phyloP scores from a whole-genome alignment of 2,888 invertebrate genomes.

The Anticlea derivata region DNA sequence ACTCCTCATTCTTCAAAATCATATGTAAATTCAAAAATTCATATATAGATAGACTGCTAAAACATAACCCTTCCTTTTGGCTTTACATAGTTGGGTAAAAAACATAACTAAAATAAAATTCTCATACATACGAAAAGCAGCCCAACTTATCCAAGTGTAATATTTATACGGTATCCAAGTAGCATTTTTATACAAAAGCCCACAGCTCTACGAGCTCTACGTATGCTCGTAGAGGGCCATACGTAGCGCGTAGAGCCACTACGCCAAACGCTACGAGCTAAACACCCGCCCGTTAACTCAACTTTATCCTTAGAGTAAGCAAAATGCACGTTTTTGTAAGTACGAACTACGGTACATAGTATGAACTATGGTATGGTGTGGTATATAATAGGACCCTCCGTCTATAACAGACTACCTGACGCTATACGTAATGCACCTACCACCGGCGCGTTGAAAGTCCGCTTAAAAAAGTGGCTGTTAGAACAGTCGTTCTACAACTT shows the following conservation, averaged over 20 bases:
- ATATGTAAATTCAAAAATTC: no score
- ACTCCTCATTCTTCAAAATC: no score
- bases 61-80: no score
- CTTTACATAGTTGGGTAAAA: no score
- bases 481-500: no score
- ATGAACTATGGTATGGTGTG: no score
- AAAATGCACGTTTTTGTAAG: not conserved
- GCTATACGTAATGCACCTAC: no score
- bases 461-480: no score
- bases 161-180: conserved; percentile 8
- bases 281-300: conserved; percentile 70
- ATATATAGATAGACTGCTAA: no score
- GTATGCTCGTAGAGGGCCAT: conserved; percentile 13
- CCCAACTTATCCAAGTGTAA: conserved; percentile 4
- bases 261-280: conserved; percentile 46
- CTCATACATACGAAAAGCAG: conserved; percentile 6
- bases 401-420: no score
- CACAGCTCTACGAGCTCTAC: conserved; percentile 7
- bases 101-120: conserved; percentile 17
- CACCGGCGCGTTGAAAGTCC: no score
- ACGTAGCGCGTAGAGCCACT: conserved; percentile 37
- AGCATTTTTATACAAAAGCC: not conserved
- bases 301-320: conserved; percentile 27
- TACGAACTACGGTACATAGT: conserved; percentile 5
- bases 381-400: no score